A percentile compares a stretch with the other conserved stretches of the same genome.
Conservation (phyloP, 2,888 invertebrate species). For the Agrotis ipsilon region DNA sequence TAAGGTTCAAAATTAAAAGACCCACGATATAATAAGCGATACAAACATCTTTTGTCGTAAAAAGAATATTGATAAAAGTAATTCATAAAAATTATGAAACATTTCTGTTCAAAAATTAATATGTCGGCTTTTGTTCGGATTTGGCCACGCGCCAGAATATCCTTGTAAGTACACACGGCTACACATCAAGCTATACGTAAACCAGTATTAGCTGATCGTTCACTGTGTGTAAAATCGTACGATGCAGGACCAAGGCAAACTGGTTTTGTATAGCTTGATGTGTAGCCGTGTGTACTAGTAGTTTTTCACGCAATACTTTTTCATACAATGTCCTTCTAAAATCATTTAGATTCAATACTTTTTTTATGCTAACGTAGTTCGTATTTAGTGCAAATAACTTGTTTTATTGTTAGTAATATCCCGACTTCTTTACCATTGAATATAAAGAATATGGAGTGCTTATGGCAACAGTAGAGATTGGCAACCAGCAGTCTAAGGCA, state of each 20-base stretch:
- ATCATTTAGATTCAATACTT: constrained; percentile 35
- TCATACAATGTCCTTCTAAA: constrained; percentile 30
- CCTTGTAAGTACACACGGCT: neutral
- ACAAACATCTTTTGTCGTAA: too few species aligned
- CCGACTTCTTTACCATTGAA: constrained; percentile 14
- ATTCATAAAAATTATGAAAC: too few species aligned
- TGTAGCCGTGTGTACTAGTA: too few species aligned
- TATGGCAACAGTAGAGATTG: neutral
- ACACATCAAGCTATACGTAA: too few species aligned
- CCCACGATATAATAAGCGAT: too few species aligned
- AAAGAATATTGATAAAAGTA: too few species aligned
- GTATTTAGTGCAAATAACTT: constrained; percentile 43
- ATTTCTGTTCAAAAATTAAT: neutral
- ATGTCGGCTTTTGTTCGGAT: neutral
- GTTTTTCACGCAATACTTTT: constrained; percentile 16
- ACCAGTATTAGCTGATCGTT: too few species aligned
- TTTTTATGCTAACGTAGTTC: constrained; percentile 49
- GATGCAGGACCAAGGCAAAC: too few species aligned
- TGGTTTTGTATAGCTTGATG: too few species aligned
- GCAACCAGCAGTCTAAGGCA: neutral
- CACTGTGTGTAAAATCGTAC: too few species aligned
- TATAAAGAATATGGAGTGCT: neutral
- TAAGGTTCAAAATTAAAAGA: too few species aligned
- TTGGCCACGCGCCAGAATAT: neutral
- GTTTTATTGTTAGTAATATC: constrained; percentile 41